Evolutionary conservation across 92 coral and sea anemone species (phyloP).

Genomic region (Scolanthus callimorphus): DNA sequence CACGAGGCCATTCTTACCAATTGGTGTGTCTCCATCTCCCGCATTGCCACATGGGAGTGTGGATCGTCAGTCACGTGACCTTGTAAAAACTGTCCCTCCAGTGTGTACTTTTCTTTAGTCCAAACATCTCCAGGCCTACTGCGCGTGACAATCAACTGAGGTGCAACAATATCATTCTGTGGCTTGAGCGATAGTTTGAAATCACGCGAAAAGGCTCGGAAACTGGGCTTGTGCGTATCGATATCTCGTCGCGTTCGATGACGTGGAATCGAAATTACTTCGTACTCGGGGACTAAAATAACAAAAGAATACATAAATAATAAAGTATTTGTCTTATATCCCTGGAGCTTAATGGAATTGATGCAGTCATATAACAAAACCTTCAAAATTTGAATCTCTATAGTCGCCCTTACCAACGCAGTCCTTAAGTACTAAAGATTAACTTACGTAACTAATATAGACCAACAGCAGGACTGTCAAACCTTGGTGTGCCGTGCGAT

Average conservation of each 20-base stretch:
- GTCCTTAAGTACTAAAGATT: too few relatives aligned
- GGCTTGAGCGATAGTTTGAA: constrained; percentile 48
- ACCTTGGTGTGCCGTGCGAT: too few relatives aligned
- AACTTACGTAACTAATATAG: too few relatives aligned
- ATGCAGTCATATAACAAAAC: too few relatives aligned
- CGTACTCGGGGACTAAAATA: constrained; percentile 70
- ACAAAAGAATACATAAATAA: too few relatives aligned
- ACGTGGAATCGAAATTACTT: constrained; percentile 21
- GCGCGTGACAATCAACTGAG: constrained; percentile 9
- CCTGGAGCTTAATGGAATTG: too few relatives aligned
- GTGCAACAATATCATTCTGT: constrained; percentile 44
- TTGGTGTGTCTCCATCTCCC: constrained; percentile 31
- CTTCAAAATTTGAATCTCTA: too few relatives aligned
- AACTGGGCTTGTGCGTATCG: not conserved
- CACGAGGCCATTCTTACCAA: not conserved
- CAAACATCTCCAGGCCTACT: constrained; percentile 7
- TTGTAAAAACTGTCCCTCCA: constrained; percentile 49
- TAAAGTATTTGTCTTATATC: too few relatives aligned
- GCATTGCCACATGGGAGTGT: constrained; percentile 60
- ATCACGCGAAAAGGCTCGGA: constrained; percentile 43
- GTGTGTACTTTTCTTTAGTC: constrained; percentile 43
- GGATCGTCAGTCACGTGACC: constrained; percentile 62
- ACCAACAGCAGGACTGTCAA: too few relatives aligned
- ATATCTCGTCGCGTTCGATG: constrained; percentile 43
- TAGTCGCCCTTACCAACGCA: too few relatives aligned